Base-by-base conservation (phyloP, 2,888 invertebrate species). In the Drosophila buzzatii region DNA sequence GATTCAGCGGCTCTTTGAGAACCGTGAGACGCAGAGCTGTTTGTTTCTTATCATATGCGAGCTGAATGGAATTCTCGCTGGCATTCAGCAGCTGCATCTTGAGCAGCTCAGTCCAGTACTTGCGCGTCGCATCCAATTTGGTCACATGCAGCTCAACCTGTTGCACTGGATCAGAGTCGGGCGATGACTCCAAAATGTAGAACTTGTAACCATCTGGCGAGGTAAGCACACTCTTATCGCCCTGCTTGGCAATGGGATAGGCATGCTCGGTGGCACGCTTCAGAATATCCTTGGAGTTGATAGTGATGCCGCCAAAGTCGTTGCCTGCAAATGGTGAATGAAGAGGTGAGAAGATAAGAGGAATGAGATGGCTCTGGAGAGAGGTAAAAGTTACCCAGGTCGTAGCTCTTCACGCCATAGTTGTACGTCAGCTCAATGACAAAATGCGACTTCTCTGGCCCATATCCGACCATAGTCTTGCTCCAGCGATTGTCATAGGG, bases 391-490 rank as follows among this genome's bases (percentile, higher is more conserved):
- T 82, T 81, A 93, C 99, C 99, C 82, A 95, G 93, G 82, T 97
- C 96, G 91, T 99, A 99, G 57, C 95, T 94, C 75, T 96, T 96
- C 27, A 99, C 95, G 27, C 98, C 98, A 92, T 99, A 99, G 93
- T 99, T 99, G 93, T 99, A 99, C 14, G 99, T 99, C 51, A 99
- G 94, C 92, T 99, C 99, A 27, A 99, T 95, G 1, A 98, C 99
- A 94, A 99, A 99, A 93, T 99, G 97, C 60, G 95, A 95, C 85
- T 98, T 97, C 93, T 99, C 99, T 0, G 97, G 96, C 0, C 99
- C 99, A 93, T 99, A 99, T 2, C 99, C 99, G 52, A 99, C 95
- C 99, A 99, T 99, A 0, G 99, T 99, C 94, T 99, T 99, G 92
- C 99, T 99, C 99, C 99, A 99, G 82, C 97, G 96, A 88, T 98